These are phyloP conservation scores for Holacanthella duospinosa DNA, from an alignment of 2,888 invertebrate genomes.

Conservation along the genomic window DNA sequence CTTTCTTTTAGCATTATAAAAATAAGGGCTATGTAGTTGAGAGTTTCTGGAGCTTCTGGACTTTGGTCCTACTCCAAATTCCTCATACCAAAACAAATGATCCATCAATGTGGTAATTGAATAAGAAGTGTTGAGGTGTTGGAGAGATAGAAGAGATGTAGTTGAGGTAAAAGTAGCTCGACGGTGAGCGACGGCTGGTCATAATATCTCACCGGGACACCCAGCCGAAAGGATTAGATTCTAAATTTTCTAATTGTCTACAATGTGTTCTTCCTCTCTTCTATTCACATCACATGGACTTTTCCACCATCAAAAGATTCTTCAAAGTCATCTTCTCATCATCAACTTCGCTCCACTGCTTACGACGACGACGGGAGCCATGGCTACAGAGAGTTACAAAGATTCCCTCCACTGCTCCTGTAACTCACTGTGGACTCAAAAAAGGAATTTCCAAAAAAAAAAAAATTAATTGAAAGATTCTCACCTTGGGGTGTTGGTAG, in stretches of 20 bases:
- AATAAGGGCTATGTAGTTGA: too few relatives aligned
- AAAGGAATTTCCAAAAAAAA: constrained; percentile 9
- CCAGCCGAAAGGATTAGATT: not conserved
- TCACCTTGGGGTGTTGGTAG: constrained; percentile 8
- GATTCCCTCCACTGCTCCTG: not conserved
- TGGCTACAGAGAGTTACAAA: too few relatives aligned
- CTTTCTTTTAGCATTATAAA: too few relatives aligned
- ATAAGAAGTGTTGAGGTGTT: not conserved
- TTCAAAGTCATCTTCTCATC: not conserved
- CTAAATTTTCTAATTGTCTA: not conserved
- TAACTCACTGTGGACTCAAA: not conserved
- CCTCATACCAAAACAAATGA: not conserved
- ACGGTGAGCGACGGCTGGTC: not conserved
- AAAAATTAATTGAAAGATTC: constrained; percentile 16
- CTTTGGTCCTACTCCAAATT: not conserved
- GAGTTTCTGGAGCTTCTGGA: too few relatives aligned
- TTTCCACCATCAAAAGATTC: too few relatives aligned
- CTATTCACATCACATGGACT: not conserved
- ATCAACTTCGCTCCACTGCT: not conserved
- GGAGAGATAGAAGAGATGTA: not conserved
- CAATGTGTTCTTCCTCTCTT: not conserved
- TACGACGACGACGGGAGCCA: too few relatives aligned
- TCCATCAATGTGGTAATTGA: not conserved
- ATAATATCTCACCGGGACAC: constrained; percentile 3
- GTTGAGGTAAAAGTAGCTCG: not conserved